Evolutionary conservation across 1,140 invertebrate genomes (phyloP), one percentile per base, ranked within the genome.

Genomic region (Sycophila sp.): DNA sequence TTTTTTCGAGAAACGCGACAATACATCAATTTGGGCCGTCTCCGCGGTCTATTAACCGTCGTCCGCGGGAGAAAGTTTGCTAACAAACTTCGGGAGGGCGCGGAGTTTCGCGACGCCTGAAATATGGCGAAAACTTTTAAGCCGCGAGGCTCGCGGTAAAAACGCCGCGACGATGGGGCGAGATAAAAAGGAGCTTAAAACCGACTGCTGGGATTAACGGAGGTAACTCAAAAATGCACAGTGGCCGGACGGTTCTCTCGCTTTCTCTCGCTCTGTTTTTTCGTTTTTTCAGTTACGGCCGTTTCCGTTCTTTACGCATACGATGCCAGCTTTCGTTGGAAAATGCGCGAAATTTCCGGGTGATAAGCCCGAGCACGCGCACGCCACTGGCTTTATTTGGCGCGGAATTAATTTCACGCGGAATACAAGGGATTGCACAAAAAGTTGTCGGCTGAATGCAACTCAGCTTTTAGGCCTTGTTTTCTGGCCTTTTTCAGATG

Each of bases 51-150:
- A 74, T 75, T 70, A 72, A 56, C 26, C 17, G 26, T 17, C 24
- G 34, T 17, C 32, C 30, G 0, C 19, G n/a, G 34, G 7, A 45
- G 8, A 45, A 45, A 45, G 40, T 36, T 11, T 26, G 53, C 40
- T 71, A 74, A 75, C 55, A 60, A 76, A 73, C 72, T 73, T 77
- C 28, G 64, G 62, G 75, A 75, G 71, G 24, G 65, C 28, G 34
- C 55, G 40, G n/a, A 15, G 40, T 42, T 15, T 30, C 53, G 17
- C 17, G 15, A 36, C 42, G 22, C 49, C 53, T 69, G 47, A 76
- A 76, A 78, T 75, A 77, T 77, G 72, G 55, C 22, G 40, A 17
- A 73, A 69, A 78, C 69, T 78, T 77, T 77, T 73, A 76, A 77
- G 51, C 74, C 73, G 58, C 62, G 49, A n/a, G n/a, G n/a, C n/a